Evolutionary conservation across 2,888 invertebrate species (phyloP).

Genomic region (Andrena marginata): DNA sequence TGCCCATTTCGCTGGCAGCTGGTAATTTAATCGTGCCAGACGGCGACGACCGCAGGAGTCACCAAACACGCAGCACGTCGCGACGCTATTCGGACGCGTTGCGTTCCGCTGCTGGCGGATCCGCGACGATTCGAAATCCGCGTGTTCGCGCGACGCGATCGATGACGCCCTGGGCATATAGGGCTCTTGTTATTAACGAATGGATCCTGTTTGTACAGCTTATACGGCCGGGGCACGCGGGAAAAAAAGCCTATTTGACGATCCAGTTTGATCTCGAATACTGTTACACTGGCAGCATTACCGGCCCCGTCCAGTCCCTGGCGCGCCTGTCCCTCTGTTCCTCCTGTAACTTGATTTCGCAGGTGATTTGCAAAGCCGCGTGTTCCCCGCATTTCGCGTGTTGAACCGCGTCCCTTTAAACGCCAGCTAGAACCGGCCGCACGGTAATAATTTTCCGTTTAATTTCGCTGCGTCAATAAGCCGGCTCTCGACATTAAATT

Average conservation of each 20-base stretch:
- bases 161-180: slow-evolving; percentile 20
- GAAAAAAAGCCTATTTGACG: slow-evolving; percentile 22
- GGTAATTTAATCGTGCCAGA: slow-evolving; percentile 46
- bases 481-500: slow-evolving; percentile 10
- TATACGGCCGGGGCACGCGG: background rate
- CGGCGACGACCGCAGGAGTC: slow-evolving; percentile 34
- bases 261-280: slow-evolving; percentile 46
- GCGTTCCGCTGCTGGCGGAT: slow-evolving; percentile 1
- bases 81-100: slow-evolving; percentile 18
- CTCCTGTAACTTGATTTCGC: slow-evolving; percentile 42
- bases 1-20: background rate
- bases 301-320: background rate
- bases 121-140: background rate
- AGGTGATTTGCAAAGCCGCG: slow-evolving; percentile 17
- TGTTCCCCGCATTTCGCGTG: slow-evolving; percentile 9
- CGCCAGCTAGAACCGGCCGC: background rate
- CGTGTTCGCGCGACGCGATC: slow-evolving; percentile 19
- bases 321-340: slow-evolving; percentile 16
- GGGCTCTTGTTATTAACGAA: slow-evolving; percentile 43
- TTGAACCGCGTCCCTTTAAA: slow-evolving; percentile 8
- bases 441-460: slow-evolving; percentile 48
- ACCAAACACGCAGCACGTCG: slow-evolving; percentile 14
- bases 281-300: slow-evolving; percentile 22
- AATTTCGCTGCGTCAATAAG: slow-evolving; percentile 42
- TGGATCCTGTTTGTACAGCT: slow-evolving; percentile 46